phyloP scores from a whole-genome alignment of 2,113 vertebrate species.

The Rhinolophus sinicus region DNA sequence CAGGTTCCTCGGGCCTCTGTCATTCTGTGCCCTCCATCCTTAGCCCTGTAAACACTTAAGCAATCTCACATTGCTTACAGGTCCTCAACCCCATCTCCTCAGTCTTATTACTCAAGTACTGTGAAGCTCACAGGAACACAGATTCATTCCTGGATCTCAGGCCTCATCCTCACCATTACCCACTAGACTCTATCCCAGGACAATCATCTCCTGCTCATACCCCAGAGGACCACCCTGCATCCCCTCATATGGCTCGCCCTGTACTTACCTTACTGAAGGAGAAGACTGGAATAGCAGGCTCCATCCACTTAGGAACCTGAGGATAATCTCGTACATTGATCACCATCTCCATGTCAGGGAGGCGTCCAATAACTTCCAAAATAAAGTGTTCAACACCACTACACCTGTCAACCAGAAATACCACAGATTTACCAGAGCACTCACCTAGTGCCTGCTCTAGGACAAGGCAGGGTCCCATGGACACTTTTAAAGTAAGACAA shows the following conservation, averaged over 20 bases:
- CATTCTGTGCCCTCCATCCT: neutral
- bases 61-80: neutral
- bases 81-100: neutral
- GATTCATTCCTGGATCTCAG: neutral
- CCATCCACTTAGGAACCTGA: constrained; percentile 94
- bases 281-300: constrained; percentile 92
- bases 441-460: neutral
- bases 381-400: constrained; percentile 98
- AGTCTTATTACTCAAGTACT: neutral
- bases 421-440: neutral
- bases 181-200: neutral
- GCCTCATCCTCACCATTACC: neutral
- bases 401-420: constrained; percentile 87
- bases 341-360: constrained; percentile 97
- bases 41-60: neutral
- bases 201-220: neutral
- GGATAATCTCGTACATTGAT: constrained; percentile 98
- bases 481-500: neutral
- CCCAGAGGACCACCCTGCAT: neutral
- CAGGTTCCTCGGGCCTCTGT: neutral
- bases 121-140: neutral
- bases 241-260: neutral
- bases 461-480: neutral
- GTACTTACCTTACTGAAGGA: constrained; percentile 97
- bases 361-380: constrained; percentile 88